Conservation (phyloP, 1,140 invertebrate species). For the Teleogryllus occipitalis region DNA sequence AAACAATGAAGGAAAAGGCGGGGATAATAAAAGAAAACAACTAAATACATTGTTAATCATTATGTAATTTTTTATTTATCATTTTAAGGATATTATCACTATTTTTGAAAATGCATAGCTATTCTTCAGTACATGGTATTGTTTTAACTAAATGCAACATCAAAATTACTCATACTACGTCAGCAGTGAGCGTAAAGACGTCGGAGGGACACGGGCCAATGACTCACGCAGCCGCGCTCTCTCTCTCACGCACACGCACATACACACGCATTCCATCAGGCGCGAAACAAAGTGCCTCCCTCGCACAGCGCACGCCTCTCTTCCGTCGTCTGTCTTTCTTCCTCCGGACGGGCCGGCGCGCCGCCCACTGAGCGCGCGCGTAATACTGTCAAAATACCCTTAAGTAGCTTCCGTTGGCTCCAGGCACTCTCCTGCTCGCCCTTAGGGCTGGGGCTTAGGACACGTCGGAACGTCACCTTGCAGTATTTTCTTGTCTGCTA, state of each 20-base stretch:
- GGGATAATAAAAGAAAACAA: background rate
- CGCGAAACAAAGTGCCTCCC: background rate
- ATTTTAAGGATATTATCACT: background rate
- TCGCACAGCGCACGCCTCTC: background rate
- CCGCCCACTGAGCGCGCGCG: too few species aligned
- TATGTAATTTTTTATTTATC: background rate
- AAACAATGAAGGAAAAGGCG: background rate
- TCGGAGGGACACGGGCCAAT: background rate
- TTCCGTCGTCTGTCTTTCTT: too few species aligned
- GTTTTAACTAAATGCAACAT: slow-evolving; percentile 1
- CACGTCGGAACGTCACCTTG: too few species aligned
- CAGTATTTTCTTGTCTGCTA: too few species aligned
- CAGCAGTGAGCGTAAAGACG: background rate
- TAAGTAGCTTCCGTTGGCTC: too few species aligned
- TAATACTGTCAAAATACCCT: background rate
- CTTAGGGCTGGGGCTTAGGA: too few species aligned
- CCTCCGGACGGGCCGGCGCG: too few species aligned
- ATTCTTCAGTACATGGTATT: slow-evolving; percentile 5
- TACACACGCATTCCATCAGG: background rate
- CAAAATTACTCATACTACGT: background rate
- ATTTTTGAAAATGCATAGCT: background rate
- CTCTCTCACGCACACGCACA: background rate
- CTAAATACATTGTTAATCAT: background rate
- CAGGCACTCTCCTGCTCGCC: too few species aligned
- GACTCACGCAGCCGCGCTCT: background rate